phyloP scores from a whole-genome alignment of 2,888 invertebrate species.

The Archips crataeganus region DNA sequence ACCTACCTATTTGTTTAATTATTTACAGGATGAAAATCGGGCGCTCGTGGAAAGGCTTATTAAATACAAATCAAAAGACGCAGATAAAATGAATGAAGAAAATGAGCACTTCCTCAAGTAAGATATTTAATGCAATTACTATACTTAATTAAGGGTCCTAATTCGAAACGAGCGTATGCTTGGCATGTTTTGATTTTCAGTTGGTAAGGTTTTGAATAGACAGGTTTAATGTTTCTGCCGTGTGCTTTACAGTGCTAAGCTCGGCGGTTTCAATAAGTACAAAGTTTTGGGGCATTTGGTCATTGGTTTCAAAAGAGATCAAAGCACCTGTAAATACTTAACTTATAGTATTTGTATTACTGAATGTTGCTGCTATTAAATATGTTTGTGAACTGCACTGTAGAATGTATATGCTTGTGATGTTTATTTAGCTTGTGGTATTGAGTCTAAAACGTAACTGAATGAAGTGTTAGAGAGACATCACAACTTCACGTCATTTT shows the following conservation, averaged over 20 bases:
- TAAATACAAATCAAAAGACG: conserved; percentile 96
- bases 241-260: neutral
- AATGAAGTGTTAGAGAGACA: conserved; percentile 34
- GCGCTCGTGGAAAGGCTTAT: conserved; percentile 94
- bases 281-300: conserved; percentile 63
- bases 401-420: conserved; percentile 59
- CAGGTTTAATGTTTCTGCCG: neutral
- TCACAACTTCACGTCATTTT: conserved; percentile 29
- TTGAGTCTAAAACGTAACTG: conserved; percentile 33
- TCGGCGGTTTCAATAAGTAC: neutral
- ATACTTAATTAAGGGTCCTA: conserved; percentile 25
- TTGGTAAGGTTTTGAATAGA: conserved; percentile 14
- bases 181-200: conserved; percentile 36
- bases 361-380: conserved; percentile 65
- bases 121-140: conserved; percentile 61
- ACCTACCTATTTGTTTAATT: conserved; percentile 45
- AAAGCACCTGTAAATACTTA: conserved; percentile 59
- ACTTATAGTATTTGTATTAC: conserved; percentile 51
- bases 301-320: conserved; percentile 50
- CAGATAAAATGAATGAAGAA: conserved; percentile 98
- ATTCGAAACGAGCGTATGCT: neutral
- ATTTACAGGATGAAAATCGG: conserved; percentile 93
- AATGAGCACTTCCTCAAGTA: conserved; percentile 97
- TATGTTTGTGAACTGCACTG: conserved; percentile 59
- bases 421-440: conserved; percentile 50